Evolutionary conservation across 1,140 invertebrate species (phyloP), one percentile per base, ranked within the genome.

Genomic region (Arctopsyche grandis): DNA sequence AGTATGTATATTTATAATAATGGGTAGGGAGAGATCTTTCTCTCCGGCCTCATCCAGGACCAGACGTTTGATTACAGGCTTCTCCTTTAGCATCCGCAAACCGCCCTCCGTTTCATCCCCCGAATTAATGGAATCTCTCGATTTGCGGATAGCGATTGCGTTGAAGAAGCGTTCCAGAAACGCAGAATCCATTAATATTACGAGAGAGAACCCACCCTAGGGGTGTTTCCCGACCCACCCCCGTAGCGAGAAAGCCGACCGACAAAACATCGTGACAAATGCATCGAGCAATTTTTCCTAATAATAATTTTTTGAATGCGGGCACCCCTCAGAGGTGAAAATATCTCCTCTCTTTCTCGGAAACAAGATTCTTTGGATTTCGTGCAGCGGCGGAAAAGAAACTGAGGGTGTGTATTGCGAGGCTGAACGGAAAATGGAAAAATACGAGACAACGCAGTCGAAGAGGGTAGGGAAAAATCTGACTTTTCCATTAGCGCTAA

Each of bases 401-500:
- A 38, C 29, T 38, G 29, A 38, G 29, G 29, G 29, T 1, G 29
- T 38, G 1, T 4, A 7, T 38, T 38, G 29, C 7, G 29, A 4
- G 3, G 44, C 46, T 48, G n/a, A 73, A 52, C 63, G 16, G 76
- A 74, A 78, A 81, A 81, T 78, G 73, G 76, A 76, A 79, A 81
- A 81, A 81, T 81, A 81, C 60, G 29, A 24, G 70, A 29, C 77
- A 21, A 71, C 52, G 21, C 78, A 46, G 19, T 26, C 78, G 70
- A 74, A 60, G 19, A 48, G 52, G 58, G 29, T 70, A 58, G 60
- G 22, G 80, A 69, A 81, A 81, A 81, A 81, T 81, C 80, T 77
- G 80, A 79, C 77, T 81, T 81, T 81, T 81, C 80, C 80, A 81
- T 81, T 81, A 81, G 73, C 80, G 79, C 75, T 81, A 81, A 81